Base-by-base conservation (phyloP, 2,888 invertebrate genomes). In the Coecobrya sp. region DNA sequence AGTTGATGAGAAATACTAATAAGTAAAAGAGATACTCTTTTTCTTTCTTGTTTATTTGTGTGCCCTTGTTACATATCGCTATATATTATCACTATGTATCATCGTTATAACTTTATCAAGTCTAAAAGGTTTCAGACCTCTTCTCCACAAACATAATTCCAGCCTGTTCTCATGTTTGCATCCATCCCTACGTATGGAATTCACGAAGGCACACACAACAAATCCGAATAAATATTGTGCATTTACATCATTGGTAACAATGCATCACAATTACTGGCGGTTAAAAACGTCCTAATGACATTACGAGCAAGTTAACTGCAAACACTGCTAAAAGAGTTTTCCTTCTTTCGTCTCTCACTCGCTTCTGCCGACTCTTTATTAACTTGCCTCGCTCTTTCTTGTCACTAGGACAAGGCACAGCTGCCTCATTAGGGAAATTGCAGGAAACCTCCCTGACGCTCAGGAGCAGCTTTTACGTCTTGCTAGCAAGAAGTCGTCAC, bases 341-440 rank as follows among this genome's bases (percentile, higher is more conserved):
- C 62, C 45, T 52, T 68, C 59, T 52, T 73, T 86, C 73, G 30
- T 86, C 42, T 36, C 79, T 76, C 76, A n/a, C 55, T 36, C 22
- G 49, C 30, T 70, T 73, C 70, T 36, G 52, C 52, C 70, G 55
- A 73, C 89, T 90, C 89, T 76, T 55, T 90, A 90, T 90, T 85
- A 84, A 85, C 73, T 76, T 68, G 65, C 62, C 65, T 91, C 52
- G 68, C 59, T 91, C 86, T 76, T 91, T 91, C 90, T 76, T 91
- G 90, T 91, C 90, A 86, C 49, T 91, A 76, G 90, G 90, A 91
- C 90, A 79, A 91, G 90, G 36, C 85, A 86, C 90, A 91, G 90
- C 90, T 91, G 90, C 90, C 90, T 91, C 90, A 91, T 91, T 91
- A 91, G 90, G 90, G 86, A 91, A 91, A 91, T 91, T 91, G 90